Evolutionary conservation across 2,888 invertebrate genomes (phyloP).

Genomic region (Oscheius onirici): DNA sequence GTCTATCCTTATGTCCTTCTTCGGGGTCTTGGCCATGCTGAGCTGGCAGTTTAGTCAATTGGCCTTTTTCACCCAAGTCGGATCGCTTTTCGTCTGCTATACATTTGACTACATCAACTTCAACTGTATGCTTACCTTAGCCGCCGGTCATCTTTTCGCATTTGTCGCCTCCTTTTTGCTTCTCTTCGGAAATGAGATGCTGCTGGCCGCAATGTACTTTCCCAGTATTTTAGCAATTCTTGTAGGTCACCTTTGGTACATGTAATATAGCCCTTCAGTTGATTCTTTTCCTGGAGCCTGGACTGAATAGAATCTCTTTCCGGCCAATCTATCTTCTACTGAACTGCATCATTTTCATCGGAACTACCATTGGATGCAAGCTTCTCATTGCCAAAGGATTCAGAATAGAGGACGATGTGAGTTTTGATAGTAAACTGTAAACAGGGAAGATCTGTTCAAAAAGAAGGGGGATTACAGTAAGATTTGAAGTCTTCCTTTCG

Average conservation of each 20-base stretch:
- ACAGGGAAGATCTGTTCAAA: too few species aligned
- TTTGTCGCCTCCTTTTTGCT: constrained; percentile 73
- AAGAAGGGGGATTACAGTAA: too few species aligned
- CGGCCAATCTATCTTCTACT: constrained; percentile 56
- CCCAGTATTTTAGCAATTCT: constrained; percentile 72
- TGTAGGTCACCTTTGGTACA: constrained; percentile 46
- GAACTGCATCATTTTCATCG: constrained; percentile 68
- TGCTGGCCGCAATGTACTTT: constrained; percentile 76
- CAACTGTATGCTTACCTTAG: constrained; percentile 72
- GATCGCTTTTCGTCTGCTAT: constrained; percentile 81
- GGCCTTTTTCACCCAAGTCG: constrained; percentile 82
- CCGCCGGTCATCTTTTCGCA: constrained; percentile 74
- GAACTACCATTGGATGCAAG: constrained; percentile 72
- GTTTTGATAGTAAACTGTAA: constrained; percentile 41
- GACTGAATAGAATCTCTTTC: constrained; percentile 40
- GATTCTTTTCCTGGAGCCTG: constrained; percentile 39
- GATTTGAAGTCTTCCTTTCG: too few species aligned
- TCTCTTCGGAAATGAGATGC: constrained; percentile 77
- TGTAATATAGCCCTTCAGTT: constrained; percentile 39
- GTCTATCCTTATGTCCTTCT: constrained; percentile 51
- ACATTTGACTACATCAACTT: constrained; percentile 73
- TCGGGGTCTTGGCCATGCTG: constrained; percentile 73
- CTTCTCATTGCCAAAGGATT: constrained; percentile 70
- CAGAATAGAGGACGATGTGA: constrained; percentile 73
- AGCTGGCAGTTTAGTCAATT: constrained; percentile 81